Evolutionary conservation across 2,113 vertebrate species (phyloP), one percentile per base, ranked within the genome.

Genomic region (Solea senegalensis): DNA sequence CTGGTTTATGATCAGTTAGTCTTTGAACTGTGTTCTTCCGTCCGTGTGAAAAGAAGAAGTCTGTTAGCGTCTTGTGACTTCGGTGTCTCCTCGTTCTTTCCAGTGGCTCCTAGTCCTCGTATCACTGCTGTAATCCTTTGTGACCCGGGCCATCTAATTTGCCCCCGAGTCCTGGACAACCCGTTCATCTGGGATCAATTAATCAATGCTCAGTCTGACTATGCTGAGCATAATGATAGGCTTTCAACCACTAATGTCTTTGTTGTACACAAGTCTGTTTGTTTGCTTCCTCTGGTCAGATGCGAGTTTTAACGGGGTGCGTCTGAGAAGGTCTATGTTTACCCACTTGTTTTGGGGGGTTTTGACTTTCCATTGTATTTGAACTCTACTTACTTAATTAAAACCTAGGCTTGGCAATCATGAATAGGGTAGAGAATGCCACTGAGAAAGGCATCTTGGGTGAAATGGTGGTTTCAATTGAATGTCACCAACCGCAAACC

Each of bases 111-210:
- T 21, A 27, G 9, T 2, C 5, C 16, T 59, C 16, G 65, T 67
- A 65, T 40, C 2, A 2, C 21, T 27, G 21, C 49, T 46, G 34
- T 62, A 13, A 34, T 67, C 26, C 70, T 78, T 74, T 5, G 14
- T 67, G 48, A 13, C 56, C 59, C 46, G 5, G 61, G 43, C 50
- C 54, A 34, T 74, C 21, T 54, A 41, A 10, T 14, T 61, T 51
- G 63, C 58, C 65, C 69, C 46, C 48, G 51, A 80, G 70, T 82
- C 44, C 62, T 45, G 79, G 80, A 65, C 73, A 72, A 63, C 72
- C 65, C 40, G 0, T 78, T 90, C 80, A 86, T 90, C 80, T 90
- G 88, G 90, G 87, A 87, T 88, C 86, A 87, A 72, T 87, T 89
- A 86, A 71, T 60, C 63, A 56, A 62, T 45, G 50, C 83, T 73